Percentiles rank a stretch among this genome's conserved stretches.
These are phyloP conservation scores for Biston stratarius DNA, from an alignment of 2,888 invertebrate genomes.

Conservation along the genomic window DNA sequence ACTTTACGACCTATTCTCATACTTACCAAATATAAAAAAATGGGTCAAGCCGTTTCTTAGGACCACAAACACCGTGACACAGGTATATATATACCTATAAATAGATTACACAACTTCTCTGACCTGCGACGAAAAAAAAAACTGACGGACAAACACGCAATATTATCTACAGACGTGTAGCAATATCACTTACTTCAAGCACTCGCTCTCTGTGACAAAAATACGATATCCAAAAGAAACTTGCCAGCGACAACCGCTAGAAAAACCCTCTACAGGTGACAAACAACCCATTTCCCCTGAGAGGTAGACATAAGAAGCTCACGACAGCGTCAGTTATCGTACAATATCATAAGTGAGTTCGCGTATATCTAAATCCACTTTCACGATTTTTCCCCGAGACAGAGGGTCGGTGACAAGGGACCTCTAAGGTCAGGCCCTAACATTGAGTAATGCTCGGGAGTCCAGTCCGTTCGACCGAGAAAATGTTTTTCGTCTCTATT, in stretches of 20 bases:
- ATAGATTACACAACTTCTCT: no score
- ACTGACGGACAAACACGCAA: no score
- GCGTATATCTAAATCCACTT: conserved; percentile 48
- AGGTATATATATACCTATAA: no score
- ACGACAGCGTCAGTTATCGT: conserved; percentile 40
- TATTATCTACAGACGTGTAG: no score
- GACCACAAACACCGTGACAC: no score
- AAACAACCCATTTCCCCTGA: conserved; percentile 34
- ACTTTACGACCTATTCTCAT: no score
- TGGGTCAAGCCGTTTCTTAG: no score
- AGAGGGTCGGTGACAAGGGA: conserved; percentile 47
- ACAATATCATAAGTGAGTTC: conserved; percentile 48
- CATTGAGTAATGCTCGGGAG: conserved; percentile 45
- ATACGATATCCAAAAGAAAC: conserved; percentile 4
- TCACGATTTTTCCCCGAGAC: conserved; percentile 49
- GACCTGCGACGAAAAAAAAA: no score
- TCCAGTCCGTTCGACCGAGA: conserved; percentile 28
- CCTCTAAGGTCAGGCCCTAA: conserved; percentile 46
- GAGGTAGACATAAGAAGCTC: conserved; percentile 35
- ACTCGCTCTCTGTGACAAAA: neutral
- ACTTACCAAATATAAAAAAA: no score
- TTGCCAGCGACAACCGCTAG: conserved; percentile 13
- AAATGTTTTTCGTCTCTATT: conserved; percentile 31
- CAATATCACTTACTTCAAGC: neutral
- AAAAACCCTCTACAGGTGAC: conserved; percentile 35